phyloP scores from a whole-genome alignment of 2,797 vertebrate species.

The Lagorchestes hirsutus region DNA sequence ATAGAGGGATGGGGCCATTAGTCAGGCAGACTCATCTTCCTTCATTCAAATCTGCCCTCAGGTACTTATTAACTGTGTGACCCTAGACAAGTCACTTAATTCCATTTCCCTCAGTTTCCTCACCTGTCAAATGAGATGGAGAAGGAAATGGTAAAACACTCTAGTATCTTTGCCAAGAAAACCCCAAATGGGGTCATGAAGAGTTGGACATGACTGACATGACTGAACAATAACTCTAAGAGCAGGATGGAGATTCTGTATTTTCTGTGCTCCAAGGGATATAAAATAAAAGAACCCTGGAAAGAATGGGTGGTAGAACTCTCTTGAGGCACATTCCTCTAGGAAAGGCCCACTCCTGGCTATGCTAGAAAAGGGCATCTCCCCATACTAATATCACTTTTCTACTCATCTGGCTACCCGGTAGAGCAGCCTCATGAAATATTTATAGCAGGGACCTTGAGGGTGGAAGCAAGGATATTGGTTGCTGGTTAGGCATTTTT shows the following conservation, averaged over 20 bases:
- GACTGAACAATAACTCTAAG: not conserved
- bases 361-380: not conserved
- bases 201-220: not conserved
- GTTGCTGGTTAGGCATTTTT: not conserved
- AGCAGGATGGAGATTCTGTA: not conserved
- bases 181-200: not conserved
- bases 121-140: not conserved
- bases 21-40: not conserved
- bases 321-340: not conserved
- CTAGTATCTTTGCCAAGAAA: not conserved
- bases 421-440: slow-evolving; percentile 24
- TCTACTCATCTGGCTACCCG: not conserved
- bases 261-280: not conserved
- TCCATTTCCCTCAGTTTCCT: not conserved
- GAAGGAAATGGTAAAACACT: not conserved
- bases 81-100: not conserved
- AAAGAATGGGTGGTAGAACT: not conserved
- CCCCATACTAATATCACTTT: slow-evolving; percentile 36
- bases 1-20: not conserved
- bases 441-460: slow-evolving; percentile 21
- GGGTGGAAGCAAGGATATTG: not conserved
- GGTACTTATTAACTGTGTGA: not conserved
- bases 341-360: not conserved
- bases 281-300: not conserved
- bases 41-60: not conserved